Conservation (phyloP, 1,140 invertebrate species). For the Tetragonula clypearis region DNA sequence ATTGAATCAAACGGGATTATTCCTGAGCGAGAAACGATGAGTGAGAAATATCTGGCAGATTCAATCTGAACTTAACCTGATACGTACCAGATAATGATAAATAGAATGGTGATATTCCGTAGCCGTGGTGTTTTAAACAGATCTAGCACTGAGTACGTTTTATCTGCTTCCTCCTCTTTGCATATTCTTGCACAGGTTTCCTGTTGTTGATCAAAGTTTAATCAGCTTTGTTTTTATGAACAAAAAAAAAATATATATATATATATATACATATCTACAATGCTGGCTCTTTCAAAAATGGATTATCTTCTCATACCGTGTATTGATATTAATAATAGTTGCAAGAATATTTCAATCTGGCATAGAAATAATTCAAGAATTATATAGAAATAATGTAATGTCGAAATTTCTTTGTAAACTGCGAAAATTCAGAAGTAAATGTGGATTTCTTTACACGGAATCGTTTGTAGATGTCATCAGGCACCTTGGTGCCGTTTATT, state of each 20-base stretch:
- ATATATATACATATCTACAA: too few species aligned
- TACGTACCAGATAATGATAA: slow-evolving; percentile 89
- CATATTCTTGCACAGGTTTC: slow-evolving; percentile 85
- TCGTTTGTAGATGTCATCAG: slow-evolving; percentile 87
- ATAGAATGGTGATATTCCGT: slow-evolving; percentile 86
- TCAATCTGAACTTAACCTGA: not conserved
- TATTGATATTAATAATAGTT: too few species aligned
- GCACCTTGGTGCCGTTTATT: slow-evolving; percentile 89
- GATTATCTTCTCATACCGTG: too few species aligned
- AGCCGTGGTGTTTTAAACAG: slow-evolving; percentile 89
- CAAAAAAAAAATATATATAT: not conserved
- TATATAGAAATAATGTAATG: too few species aligned
- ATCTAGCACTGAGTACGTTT: slow-evolving; percentile 89
- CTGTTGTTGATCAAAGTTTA: slow-evolving; percentile 72
- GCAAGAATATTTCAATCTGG: too few species aligned
- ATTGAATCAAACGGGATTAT: too few species aligned
- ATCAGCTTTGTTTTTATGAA: not conserved
- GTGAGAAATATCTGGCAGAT: not conserved
- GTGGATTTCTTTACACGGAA: slow-evolving; percentile 79
- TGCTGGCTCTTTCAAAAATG: too few species aligned
- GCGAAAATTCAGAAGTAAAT: too few species aligned
- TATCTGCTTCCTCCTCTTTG: slow-evolving; percentile 86
- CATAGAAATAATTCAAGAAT: too few species aligned
- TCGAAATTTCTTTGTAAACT: too few species aligned
- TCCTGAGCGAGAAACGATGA: too few species aligned